Base-by-base conservation (phyloP, 1,140 invertebrate genomes). In the Aphelinus atriplicis region DNA sequence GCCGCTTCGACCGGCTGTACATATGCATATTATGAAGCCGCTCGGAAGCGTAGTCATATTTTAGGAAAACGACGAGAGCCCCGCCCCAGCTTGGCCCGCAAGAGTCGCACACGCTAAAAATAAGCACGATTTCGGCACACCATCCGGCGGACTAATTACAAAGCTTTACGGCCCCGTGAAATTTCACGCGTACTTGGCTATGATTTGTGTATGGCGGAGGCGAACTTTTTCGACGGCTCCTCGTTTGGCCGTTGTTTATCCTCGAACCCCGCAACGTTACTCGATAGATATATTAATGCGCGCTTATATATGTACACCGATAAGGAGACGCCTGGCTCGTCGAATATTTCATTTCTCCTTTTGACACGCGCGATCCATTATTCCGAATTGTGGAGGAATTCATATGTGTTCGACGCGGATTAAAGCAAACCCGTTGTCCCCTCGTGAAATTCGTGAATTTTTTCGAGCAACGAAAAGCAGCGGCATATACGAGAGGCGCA, bases 71-170 rank as follows among this genome's bases (percentile, higher is more conserved):
- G 67, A 69, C 9, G 26, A 26, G 26, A 26, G 26, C 26, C 26
- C 26, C 26, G 26, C 26, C 26, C 26, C 26, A 26, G 26, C 26
- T 26, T 26, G 26, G 26, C 26, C 26, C 26, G 26, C 26, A 26
- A 26, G 26, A 26, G 26, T 26, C 26, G 26, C 26, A 26, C 26
- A 26, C 26, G 26, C 66, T 48, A 45, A 71, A 71, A 71, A 71
- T 71, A 71, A 61, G 51, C 7, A n/a, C 55, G 43, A 60, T 70
- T 70, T 61, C 50, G 60, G 51, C 51, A 62, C 68, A 26, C 26
- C 51, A 53, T 63, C 0, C 2, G 2, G 50, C 51, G 43, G 43
- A 64, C 51, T 63, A 63, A 71, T 71, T 61, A 62, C 66, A 26
- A n/a, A 56, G 7, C 26, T 46, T 70, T n/a, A 6, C 56, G 70